phyloP scores from a whole-genome alignment of 2,113 vertebrate genomes.

The Onychorhynchus coronatus region DNA sequence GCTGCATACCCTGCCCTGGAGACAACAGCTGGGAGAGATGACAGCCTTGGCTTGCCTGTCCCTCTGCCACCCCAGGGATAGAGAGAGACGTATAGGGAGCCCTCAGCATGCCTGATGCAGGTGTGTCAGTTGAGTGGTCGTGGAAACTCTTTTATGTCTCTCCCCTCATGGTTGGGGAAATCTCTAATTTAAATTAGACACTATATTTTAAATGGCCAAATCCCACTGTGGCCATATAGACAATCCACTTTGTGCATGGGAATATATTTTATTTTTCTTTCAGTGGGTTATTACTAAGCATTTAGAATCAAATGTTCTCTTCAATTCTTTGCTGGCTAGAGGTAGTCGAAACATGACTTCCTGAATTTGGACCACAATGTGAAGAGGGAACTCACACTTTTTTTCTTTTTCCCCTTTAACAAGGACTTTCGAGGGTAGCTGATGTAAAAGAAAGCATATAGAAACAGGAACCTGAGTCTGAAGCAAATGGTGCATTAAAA shows the following conservation, averaged over 20 bases:
- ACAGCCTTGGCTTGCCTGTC: neutral
- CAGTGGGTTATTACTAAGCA: neutral
- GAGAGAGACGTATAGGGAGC: rapidly evolving
- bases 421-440: neutral
- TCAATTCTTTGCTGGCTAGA: neutral
- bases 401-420: neutral
- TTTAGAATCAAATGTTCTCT: neutral
- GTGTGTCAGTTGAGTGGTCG: neutral
- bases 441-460: neutral
- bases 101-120: neutral
- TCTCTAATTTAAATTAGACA: neutral
- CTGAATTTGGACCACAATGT: neutral
- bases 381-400: neutral
- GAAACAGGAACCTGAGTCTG: neutral
- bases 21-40: neutral
- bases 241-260: neutral
- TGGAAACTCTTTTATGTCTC: neutral
- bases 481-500: neutral
- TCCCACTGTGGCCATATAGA: neutral
- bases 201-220: neutral
- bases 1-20: neutral
- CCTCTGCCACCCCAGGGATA: neutral
- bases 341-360: neutral
- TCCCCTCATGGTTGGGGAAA: neutral
- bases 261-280: neutral